Evolutionary conservation across 1,140 invertebrate genomes (phyloP).

Genomic region (Thaumatotibia leucotreta): DNA sequence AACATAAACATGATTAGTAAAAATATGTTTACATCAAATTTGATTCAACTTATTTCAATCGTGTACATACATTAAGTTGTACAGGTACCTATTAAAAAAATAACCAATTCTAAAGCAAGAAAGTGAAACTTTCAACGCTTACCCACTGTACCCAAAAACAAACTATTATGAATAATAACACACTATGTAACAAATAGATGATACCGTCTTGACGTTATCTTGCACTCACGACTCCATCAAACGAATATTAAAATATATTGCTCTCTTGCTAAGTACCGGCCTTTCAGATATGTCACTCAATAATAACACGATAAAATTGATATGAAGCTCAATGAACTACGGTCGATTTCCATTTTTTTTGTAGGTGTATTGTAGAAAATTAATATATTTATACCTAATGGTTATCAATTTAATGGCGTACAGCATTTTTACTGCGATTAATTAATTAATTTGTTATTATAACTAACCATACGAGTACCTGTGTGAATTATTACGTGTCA

Average conservation of each 20-base stretch:
- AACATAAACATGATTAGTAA: too few relatives aligned
- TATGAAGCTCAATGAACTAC: neutral
- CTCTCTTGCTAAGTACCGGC: conserved; percentile 30
- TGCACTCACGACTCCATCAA: conserved; percentile 39
- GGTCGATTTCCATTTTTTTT: neutral
- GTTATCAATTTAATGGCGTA: too few relatives aligned
- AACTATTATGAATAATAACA: conserved; percentile 12
- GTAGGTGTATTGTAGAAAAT: neutral
- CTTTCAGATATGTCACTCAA: conserved; percentile 33
- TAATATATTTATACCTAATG: neutral
- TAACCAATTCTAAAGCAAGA: neutral
- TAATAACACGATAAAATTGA: conserved; percentile 14
- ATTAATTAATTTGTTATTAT: too few relatives aligned
- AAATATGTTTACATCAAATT: neutral
- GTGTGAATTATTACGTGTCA: too few relatives aligned
- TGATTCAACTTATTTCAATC: neutral
- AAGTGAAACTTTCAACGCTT: conserved; percentile 4
- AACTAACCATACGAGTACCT: too few relatives aligned
- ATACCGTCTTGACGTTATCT: conserved; percentile 25
- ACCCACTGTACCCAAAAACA: neutral
- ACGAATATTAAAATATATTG: conserved; percentile 41
- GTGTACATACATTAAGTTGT: neutral
- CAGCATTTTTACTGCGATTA: too few relatives aligned
- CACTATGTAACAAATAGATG: conserved; percentile 10
- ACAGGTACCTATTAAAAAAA: neutral